Conservation (phyloP, 2,797 vertebrate species). For the Chromis chromis region DNA sequence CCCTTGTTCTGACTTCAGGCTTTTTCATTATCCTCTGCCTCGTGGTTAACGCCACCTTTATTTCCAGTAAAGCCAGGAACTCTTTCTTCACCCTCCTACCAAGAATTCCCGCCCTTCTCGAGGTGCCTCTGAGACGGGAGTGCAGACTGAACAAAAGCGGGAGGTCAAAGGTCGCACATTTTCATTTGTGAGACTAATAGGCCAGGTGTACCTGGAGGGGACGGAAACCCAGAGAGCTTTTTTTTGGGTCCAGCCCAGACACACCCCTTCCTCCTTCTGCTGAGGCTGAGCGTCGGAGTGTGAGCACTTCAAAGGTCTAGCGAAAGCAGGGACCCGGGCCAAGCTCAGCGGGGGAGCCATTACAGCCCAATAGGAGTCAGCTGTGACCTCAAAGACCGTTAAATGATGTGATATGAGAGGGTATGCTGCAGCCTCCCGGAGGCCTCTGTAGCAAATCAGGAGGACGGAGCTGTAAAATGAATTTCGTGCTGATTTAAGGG, state of each 20-base stretch:
- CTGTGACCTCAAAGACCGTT: constrained; percentile 76
- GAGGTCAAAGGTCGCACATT: constrained; percentile 78
- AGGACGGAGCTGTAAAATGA: constrained; percentile 65
- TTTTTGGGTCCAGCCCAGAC: constrained; percentile 41
- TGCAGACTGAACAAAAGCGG: constrained; percentile 70
- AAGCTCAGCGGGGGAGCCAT: constrained; percentile 70
- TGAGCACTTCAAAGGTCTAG: constrained; percentile 73
- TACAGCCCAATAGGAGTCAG: constrained; percentile 73
- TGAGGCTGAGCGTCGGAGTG: constrained; percentile 35
- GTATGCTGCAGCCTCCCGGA: constrained; percentile 56
- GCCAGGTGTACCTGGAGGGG: constrained; percentile 78
- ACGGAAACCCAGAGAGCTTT: constrained; percentile 42
- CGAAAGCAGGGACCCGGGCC: constrained; percentile 59
- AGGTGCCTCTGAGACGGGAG: constrained; percentile 33
- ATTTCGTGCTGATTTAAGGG: constrained; percentile 69
- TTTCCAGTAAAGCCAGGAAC: constrained; percentile 55
- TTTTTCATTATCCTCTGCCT: constrained; percentile 52
- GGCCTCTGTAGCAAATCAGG: constrained; percentile 53
- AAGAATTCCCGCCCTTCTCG: constrained; percentile 35
- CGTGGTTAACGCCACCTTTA: constrained; percentile 33
- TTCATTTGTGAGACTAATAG: constrained; percentile 79
- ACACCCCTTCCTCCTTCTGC: constrained; percentile 56
- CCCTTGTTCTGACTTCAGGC: constrained; percentile 41
- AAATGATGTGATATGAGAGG: constrained; percentile 72
- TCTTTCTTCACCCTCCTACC: constrained; percentile 28